phyloP scores from a whole-genome alignment of 2,113 vertebrate genomes.

The Galeopterus variegatus region DNA sequence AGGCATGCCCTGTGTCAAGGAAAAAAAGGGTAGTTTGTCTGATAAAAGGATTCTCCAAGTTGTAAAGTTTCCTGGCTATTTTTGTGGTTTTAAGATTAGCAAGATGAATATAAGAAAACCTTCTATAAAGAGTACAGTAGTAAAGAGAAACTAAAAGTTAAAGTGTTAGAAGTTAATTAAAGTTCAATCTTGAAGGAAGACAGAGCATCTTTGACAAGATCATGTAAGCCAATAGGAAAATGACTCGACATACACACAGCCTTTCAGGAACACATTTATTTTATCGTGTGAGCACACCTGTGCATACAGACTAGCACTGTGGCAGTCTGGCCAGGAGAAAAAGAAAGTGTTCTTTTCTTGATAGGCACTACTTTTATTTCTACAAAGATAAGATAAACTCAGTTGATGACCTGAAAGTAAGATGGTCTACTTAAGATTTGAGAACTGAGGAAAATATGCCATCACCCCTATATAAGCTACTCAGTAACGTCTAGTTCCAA shows the following conservation, averaged over 20 bases:
- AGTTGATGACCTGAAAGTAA: constrained; percentile 37
- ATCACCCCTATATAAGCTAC: background rate
- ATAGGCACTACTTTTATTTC: constrained; percentile 33
- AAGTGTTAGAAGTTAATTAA: constrained; percentile 58
- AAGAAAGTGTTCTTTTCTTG: constrained; percentile 38
- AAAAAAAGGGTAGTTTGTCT: background rate
- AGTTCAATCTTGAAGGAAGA: constrained; percentile 41
- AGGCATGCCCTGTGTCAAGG: background rate
- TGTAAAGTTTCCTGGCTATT: background rate
- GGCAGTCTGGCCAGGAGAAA: background rate
- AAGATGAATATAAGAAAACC: background rate
- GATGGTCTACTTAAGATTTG: background rate
- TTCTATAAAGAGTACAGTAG: constrained; percentile 9
- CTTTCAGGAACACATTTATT: constrained; percentile 2
- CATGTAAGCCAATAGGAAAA: constrained; percentile 53
- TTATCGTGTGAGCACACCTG: background rate
- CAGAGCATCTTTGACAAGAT: constrained; percentile 19
- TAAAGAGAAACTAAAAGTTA: constrained; percentile 38
- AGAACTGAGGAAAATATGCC: constrained; percentile 54
- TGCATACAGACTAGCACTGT: background rate
- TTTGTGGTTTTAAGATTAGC: constrained; percentile 18
- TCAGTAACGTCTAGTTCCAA: background rate
- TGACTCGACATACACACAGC: background rate
- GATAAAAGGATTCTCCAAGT: background rate
- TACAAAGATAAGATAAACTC: background rate